phyloP scores from a whole-genome alignment of 30 jellyfish, hydroid and myxozoan species.

The Morbakka virulenta region DNA sequence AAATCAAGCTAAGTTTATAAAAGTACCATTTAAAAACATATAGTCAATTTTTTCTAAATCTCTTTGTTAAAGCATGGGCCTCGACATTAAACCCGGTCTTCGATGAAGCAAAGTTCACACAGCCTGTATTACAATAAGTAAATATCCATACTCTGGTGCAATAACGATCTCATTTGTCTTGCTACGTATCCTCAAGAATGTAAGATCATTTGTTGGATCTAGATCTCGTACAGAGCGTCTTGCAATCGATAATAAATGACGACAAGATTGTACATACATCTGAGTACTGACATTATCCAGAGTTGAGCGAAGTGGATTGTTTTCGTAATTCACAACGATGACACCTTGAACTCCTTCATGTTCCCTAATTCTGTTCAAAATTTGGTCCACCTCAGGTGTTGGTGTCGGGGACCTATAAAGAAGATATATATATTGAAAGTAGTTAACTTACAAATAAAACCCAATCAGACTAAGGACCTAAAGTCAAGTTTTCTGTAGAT shows the following conservation, averaged over 20 bases:
- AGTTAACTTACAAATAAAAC: too few species aligned
- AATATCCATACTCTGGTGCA: constrained; percentile 66
- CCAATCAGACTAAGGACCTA: too few species aligned
- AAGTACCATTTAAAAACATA: too few species aligned
- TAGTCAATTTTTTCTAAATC: too few species aligned
- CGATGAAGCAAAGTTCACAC: background rate
- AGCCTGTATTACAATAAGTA: constrained; percentile 48
- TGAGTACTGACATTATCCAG: constrained; percentile 66
- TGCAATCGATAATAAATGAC: constrained; percentile 24
- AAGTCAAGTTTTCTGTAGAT: too few species aligned
- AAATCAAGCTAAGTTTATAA: too few species aligned
- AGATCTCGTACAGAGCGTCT: constrained; percentile 49
- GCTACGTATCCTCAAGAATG: constrained; percentile 47
- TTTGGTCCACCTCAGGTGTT: constrained; percentile 57
- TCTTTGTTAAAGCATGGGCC: too few species aligned
- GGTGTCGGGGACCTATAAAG: constrained; percentile 36
- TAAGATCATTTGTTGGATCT: constrained; percentile 60
- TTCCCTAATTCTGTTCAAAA: constrained; percentile 37
- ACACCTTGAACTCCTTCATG: constrained; percentile 64
- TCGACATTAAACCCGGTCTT: too few species aligned
- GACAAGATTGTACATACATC: constrained; percentile 22
- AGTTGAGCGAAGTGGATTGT: constrained; percentile 52
- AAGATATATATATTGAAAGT: too few species aligned
- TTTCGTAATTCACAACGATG: constrained; percentile 53
- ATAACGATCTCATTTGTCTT: constrained; percentile 45